Conservation (phyloP, 2,888 invertebrate species). For the Cantharis rustica region DNA sequence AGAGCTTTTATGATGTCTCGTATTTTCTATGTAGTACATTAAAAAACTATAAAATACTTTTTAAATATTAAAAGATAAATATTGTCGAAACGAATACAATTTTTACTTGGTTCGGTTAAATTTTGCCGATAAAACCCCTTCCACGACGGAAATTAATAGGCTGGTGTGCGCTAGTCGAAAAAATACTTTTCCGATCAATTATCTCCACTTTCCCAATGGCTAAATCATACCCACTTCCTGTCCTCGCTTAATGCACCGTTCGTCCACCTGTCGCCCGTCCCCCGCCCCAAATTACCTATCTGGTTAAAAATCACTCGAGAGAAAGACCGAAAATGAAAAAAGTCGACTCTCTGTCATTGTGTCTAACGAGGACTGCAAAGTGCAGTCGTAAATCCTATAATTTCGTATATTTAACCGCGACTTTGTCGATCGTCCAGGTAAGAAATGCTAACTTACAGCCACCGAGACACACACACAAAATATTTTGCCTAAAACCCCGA, state of each 20-base stretch:
- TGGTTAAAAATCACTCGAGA: not conserved
- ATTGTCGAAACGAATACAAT: not conserved
- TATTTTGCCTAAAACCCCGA: not conserved
- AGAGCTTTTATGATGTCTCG: slow-evolving; percentile 30
- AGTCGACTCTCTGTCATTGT: slow-evolving; percentile 21
- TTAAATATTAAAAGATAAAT: slow-evolving; percentile 7
- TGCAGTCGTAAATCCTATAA: slow-evolving; percentile 21
- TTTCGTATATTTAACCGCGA: slow-evolving; percentile 21
- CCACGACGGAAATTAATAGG: not conserved
- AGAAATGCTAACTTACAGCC: not conserved
- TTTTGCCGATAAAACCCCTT: not conserved
- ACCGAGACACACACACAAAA: not conserved
- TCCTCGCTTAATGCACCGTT: not conserved
- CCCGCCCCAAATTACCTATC: not conserved
- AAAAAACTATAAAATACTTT: slow-evolving; percentile 26
- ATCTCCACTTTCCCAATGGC: not conserved
- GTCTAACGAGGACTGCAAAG: slow-evolving; percentile 25
- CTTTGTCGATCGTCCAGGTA: not conserved
- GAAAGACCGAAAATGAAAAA: not conserved
- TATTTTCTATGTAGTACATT: slow-evolving; percentile 20
- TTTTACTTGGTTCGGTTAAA: not conserved
- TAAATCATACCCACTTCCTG: not conserved
- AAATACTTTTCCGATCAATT: not conserved
- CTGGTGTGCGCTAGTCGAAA: not conserved
- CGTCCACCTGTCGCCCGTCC: not conserved